These are phyloP conservation scores for Gouania willdenowi DNA, from an alignment of 2,797 vertebrate genomes.

Conservation along the genomic window DNA sequence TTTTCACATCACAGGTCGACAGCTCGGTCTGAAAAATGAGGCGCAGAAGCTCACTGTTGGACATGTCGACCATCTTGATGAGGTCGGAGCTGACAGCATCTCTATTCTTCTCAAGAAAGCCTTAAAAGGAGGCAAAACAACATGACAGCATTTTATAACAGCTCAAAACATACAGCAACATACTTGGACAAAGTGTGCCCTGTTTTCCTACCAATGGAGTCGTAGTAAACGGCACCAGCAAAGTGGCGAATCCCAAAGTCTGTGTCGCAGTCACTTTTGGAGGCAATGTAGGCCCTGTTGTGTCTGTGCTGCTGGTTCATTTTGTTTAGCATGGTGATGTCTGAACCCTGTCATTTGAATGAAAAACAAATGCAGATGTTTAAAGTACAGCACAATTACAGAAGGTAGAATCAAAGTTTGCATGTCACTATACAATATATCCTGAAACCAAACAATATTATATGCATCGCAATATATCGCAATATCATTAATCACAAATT, in stretches of 20 bases:
- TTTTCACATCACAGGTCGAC: constrained; percentile 29
- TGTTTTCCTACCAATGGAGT: constrained; percentile 79
- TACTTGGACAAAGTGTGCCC: too few relatives aligned
- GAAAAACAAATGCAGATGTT: not conserved
- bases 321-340: constrained; percentile 86
- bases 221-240: constrained; percentile 84
- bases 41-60: constrained; percentile 83
- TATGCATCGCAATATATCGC: too few relatives aligned
- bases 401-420: too few relatives aligned
- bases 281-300: constrained; percentile 75
- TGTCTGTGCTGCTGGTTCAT: constrained; percentile 76
- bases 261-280: constrained; percentile 76
- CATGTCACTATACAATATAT: too few relatives aligned
- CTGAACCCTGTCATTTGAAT: constrained; percentile 79
- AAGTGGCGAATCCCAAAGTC: constrained; percentile 89
- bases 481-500: too few relatives aligned
- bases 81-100: constrained; percentile 84
- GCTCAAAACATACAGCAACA: too few relatives aligned
- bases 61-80: constrained; percentile 78
- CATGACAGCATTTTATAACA: not conserved
- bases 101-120: constrained; percentile 94
- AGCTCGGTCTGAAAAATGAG: constrained; percentile 77
- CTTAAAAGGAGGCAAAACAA: constrained; percentile 47
- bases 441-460: too few relatives aligned
- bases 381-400: too few relatives aligned